These are phyloP conservation scores for Elephantulus edwardii DNA, from an alignment of 2,113 vertebrate species.

Conservation along the genomic window DNA sequence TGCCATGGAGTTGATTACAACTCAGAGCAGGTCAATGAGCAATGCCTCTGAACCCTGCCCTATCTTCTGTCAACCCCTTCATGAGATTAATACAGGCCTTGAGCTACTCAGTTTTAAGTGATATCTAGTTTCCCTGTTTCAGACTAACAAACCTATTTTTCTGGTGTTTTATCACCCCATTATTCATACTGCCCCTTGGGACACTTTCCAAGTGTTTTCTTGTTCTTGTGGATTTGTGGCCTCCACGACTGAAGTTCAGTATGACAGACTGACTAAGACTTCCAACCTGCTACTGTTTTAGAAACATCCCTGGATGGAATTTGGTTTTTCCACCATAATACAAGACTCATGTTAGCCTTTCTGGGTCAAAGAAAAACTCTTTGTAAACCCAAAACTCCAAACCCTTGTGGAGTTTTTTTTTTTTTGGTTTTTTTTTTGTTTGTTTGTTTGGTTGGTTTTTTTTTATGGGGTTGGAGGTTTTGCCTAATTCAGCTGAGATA, in stretches of 20 bases:
- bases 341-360: not conserved
- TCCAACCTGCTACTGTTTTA: not conserved
- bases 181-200: not conserved
- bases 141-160: not conserved
- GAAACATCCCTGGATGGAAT: not conserved
- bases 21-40: too few species aligned
- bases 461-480: not conserved
- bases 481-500: not conserved
- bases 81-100: fast-evolving
- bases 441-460: too few species aligned
- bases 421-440: too few species aligned
- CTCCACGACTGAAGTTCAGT: not conserved
- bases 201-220: not conserved
- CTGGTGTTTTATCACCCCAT: not conserved
- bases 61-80: too few species aligned
- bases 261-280: not conserved
- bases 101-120: not conserved
- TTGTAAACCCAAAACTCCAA: not conserved
- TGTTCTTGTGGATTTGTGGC: not conserved
- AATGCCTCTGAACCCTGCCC: too few species aligned
- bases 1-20: too few species aligned
- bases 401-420: not conserved
- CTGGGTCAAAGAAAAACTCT: not conserved
- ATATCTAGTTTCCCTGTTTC: not conserved
- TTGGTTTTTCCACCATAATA: not conserved